Conservation (phyloP, 2,797 vertebrate species). For the Rhinoraja longicauda region DNA sequence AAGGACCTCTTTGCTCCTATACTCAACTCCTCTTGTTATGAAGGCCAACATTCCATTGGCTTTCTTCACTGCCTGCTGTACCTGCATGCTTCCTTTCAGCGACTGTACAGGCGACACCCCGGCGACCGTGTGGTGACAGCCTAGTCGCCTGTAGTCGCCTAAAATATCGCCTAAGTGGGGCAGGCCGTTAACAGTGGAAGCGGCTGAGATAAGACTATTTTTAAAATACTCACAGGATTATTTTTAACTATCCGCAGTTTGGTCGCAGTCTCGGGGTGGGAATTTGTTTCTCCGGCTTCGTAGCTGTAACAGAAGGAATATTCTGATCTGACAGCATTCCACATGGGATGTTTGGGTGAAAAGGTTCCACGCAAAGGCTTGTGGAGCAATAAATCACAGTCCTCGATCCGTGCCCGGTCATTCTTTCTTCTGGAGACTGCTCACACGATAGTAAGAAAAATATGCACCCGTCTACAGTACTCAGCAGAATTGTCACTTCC, state of each 20-base stretch:
- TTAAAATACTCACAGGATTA: too few relatives aligned
- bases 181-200: neutral
- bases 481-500: conserved; percentile 10
- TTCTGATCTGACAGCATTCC: neutral
- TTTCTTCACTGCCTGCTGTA: too few relatives aligned
- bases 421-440: conserved; percentile 8
- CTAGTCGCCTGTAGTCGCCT: too few relatives aligned
- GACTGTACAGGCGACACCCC: too few relatives aligned
- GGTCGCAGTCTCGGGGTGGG: neutral
- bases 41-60: too few relatives aligned
- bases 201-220: neutral
- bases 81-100: too few relatives aligned
- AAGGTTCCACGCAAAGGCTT: neutral
- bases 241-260: neutral
- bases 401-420: neutral
- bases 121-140: too few relatives aligned
- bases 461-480: neutral
- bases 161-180: too few relatives aligned
- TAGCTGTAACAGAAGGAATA: neutral
- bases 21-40: too few relatives aligned
- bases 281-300: neutral
- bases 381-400: neutral
- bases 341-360: neutral
- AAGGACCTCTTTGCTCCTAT: too few relatives aligned
- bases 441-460: conserved; percentile 15